These are phyloP conservation scores for Drosophila tropicalis DNA, from an alignment of 1,140 invertebrate genomes.

Conservation along the genomic window DNA sequence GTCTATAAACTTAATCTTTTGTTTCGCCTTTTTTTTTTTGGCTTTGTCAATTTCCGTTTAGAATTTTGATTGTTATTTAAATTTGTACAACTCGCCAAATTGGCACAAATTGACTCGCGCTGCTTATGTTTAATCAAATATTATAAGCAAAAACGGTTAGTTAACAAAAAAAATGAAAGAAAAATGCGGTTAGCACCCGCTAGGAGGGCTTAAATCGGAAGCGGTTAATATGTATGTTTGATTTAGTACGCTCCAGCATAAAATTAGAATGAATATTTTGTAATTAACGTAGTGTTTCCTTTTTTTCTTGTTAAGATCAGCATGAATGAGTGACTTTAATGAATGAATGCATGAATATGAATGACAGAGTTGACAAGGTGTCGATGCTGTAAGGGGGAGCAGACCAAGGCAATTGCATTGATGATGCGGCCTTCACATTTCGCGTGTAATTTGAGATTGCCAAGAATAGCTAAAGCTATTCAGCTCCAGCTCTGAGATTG, in stretches of 20 bases:
- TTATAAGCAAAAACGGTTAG: conserved; percentile 31
- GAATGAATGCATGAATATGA: conserved; percentile 51
- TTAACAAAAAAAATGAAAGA: conserved; percentile 15
- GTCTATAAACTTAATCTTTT: conserved; percentile 48
- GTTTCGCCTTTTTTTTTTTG: conserved; percentile 23
- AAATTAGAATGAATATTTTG: conserved; percentile 37
- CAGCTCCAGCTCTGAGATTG: conserved; percentile 36
- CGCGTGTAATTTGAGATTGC: conserved; percentile 55
- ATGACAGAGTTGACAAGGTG: conserved; percentile 42
- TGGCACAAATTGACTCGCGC: conserved; percentile 30
- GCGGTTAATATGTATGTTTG: conserved; percentile 10
- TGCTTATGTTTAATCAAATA: conserved; percentile 40
- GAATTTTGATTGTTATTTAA: conserved; percentile 77
- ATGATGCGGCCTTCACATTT: conserved; percentile 69
- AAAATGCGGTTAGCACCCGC: conserved; percentile 17
- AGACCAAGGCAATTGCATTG: conserved; percentile 39
- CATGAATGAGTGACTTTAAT: conserved; percentile 9
- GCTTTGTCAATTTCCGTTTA: conserved; percentile 72
- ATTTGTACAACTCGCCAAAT: conserved; percentile 43
- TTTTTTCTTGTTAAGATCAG: neutral
- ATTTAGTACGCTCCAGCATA: conserved; percentile 19
- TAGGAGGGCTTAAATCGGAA: conserved; percentile 45
- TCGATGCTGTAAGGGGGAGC: conserved; percentile 27
- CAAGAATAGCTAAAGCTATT: conserved; percentile 32
- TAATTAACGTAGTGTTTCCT: neutral